A percentile compares a stretch with the other conserved stretches of the same genome.
These are phyloP conservation scores for Calyptommatus sinebrachiatus DNA, from an alignment of 2,113 vertebrate species.

Conservation along the genomic window DNA sequence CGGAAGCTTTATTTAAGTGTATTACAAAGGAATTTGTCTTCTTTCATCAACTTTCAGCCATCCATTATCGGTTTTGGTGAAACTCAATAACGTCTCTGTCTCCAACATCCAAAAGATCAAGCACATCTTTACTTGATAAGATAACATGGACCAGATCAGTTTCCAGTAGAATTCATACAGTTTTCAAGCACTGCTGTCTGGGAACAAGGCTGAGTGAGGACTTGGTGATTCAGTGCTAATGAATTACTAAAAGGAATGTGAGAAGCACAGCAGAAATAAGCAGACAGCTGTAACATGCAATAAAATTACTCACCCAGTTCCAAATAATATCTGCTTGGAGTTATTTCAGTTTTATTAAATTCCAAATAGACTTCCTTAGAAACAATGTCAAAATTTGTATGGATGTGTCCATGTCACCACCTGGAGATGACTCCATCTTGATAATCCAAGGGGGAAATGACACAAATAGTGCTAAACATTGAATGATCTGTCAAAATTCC, in stretches of 20 bases:
- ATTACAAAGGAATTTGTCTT: conserved; percentile 7
- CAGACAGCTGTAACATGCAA: not conserved
- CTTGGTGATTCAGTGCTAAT: not conserved
- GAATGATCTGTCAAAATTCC: no score
- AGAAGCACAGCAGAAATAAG: not conserved
- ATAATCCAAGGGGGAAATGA: no score
- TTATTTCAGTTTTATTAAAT: not conserved
- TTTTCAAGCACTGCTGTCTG: not conserved
- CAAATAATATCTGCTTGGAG: not conserved
- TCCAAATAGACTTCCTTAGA: not conserved
- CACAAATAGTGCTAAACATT: no score
- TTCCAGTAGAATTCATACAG: not conserved
- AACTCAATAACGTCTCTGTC: not conserved
- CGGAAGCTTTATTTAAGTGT: conserved; percentile 29
- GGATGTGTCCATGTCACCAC: no score
- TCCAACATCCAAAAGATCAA: not conserved
- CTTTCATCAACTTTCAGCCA: not conserved
- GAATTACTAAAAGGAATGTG: not conserved
- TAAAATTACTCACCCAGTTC: no score
- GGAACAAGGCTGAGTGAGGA: not conserved
- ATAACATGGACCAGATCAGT: not conserved
- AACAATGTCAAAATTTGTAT: not conserved
- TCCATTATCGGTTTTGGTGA: not conserved
- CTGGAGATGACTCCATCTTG: no score
- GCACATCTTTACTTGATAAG: not conserved